Base-by-base conservation (phyloP, 2,888 invertebrate genomes). In the Eulithis prunata region DNA sequence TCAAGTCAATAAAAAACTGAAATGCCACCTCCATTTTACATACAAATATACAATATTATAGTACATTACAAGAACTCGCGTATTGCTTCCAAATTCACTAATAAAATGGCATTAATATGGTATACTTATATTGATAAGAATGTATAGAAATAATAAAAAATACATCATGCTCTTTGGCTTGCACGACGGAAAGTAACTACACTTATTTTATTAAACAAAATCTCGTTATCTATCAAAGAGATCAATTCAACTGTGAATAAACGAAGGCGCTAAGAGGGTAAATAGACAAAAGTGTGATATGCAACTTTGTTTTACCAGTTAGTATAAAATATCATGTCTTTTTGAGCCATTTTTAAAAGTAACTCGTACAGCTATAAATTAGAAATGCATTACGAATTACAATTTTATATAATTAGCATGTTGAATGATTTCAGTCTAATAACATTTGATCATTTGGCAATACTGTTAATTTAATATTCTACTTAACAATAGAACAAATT, bases 131-230 rank as follows among this genome's bases (percentile, higher is more conserved):
- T 83, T 69, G 8, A 85, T 86, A 89, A 85, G 69, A 85, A 85
- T 87, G 85, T 90, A 89, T 85, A 89, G 86, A 91, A 91, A 91
- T 85, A 83, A 90, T 88, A 90, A 87, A 72, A 88, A 91, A 91
- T 87, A 90, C 91, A 91, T 92, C 92, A 92, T 91, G 92, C 92
- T 93, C 92, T 93, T 91, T 93, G 92, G 92, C 91, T 90, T 91
- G 92, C 91, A 92, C 91, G 92, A 91, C 90, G 90, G 85, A 90
- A 82, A 88, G 77, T 87, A 85, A 85, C 80, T 82, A 83, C 81
- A 88, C 80, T 78, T 82, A 75, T 49, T 71, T 80, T 49, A 83
- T 80, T 82, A 79, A 86, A 86, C 74, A 78, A 78, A 86, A 86
- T 86, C 84, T 87, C 84, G 83, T 84, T 83, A 86, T 80, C 83